Conservation (phyloP, 2,888 invertebrate species). For the Drosophila subquinaria region DNA sequence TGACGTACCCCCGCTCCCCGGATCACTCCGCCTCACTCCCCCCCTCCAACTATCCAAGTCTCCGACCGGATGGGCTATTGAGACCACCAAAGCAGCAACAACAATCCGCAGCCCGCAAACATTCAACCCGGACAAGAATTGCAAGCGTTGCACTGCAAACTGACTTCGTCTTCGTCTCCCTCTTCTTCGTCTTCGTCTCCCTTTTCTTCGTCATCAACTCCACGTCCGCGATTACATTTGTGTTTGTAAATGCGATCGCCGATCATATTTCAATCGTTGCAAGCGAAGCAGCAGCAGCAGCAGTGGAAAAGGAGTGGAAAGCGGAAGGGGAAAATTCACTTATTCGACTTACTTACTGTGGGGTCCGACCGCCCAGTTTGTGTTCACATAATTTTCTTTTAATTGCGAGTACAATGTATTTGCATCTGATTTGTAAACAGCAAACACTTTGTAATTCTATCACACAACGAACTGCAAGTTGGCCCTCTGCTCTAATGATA, state of each 20-base stretch:
- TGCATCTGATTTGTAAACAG: slow-evolving; percentile 67
- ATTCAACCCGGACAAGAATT: slow-evolving; percentile 51
- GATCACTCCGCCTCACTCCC: background rate
- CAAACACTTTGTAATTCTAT: slow-evolving; percentile 50
- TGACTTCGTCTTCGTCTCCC: slow-evolving; percentile 1
- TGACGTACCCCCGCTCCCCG: slow-evolving; percentile 10
- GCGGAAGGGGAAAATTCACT: background rate
- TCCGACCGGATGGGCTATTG: slow-evolving; percentile 77
- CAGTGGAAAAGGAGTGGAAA: background rate
- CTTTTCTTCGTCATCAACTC: background rate
- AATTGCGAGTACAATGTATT: slow-evolving; percentile 58
- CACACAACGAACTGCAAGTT: slow-evolving; percentile 6
- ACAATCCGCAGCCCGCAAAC: slow-evolving; percentile 50
- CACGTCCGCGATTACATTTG: slow-evolving; percentile 62
- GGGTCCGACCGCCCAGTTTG: slow-evolving; percentile 70
- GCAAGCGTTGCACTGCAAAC: slow-evolving; percentile 65
- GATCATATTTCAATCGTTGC: slow-evolving; percentile 75
- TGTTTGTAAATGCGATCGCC: slow-evolving; percentile 75
- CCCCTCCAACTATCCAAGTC: background rate
- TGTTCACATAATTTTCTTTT: slow-evolving; percentile 51
- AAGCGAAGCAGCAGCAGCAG: slow-evolving; percentile 14
- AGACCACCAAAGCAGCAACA: slow-evolving; percentile 77
- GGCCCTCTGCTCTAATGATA: background rate
- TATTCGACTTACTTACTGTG: slow-evolving; percentile 44
- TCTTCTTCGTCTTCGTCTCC: background rate